Evolutionary conservation across 1,140 invertebrate genomes (phyloP), one percentile per base, ranked within the genome.

Genomic region (Yoshiicerus persimilis): DNA sequence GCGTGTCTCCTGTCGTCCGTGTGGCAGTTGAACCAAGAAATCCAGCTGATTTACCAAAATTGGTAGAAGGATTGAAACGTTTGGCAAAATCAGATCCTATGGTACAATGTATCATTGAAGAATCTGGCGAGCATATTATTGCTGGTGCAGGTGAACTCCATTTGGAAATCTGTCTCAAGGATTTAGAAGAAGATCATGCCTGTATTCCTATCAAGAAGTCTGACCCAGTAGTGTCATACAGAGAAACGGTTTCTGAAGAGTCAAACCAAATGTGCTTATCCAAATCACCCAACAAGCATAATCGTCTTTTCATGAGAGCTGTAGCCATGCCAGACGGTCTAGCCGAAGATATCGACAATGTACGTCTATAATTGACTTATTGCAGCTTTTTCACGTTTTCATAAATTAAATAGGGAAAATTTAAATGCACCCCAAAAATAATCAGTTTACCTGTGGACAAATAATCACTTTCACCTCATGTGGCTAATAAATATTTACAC

Each of bases 201-300:
- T 98, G 98, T 93, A 99, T 99, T 93, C 98, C 98, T 47, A 96
- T 99, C 91, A 99, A 99, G 94, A 99, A 99, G 92, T 99, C 98
- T 77, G 99, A 99, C 92, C 99, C 99, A 9, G 99, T 99, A 91
- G 99, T 99, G 90, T 99, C 99, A 0, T 99, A 99, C 94, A 96
- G 98, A 94, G 99, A 99, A 95, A 99, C 99, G 20, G 98, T 99
- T 23, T 94, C 94, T 11, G 97, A 98, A 91, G 97, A 98, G 93
- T 99, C 98, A 20, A 94, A 96, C 92, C 96, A 98, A 91, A 97
- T 96, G 95, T 99, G 99, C 93, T 93, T 99, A 91, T 99, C 98
- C 39, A 99, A 99, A 94, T 99, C 99, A 0, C 99, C 99, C 90
- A 99, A 99, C 94, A 99, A 99, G 94, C 99, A 99, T 94, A 99